phyloP scores from a whole-genome alignment of 2,888 invertebrate species.

The Nymphalis urticae region DNA sequence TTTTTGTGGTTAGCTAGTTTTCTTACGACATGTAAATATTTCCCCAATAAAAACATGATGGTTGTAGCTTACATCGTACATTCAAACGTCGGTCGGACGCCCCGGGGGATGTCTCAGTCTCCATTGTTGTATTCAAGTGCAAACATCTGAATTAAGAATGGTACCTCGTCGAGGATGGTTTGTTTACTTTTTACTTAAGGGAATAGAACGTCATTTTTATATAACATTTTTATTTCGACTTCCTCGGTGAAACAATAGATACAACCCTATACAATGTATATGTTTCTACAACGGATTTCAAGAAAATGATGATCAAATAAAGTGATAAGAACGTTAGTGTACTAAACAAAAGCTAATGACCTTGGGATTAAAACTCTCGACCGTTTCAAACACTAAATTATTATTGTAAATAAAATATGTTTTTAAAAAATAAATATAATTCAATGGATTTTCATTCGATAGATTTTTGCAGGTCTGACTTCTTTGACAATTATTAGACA shows the following conservation, averaged over 20 bases:
- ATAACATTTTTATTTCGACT: not conserved
- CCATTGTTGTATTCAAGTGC: constrained; percentile 17
- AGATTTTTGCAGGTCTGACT: too few relatives aligned
- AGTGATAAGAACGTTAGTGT: too few relatives aligned
- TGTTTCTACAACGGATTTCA: too few relatives aligned
- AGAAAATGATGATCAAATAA: too few relatives aligned
- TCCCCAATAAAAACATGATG: constrained; percentile 1
- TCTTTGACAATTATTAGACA: too few relatives aligned
- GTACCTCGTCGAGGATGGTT: constrained; percentile 4
- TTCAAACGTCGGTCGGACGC: constrained; percentile 4
- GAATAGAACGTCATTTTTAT: constrained; percentile 1
- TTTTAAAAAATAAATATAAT: too few relatives aligned
- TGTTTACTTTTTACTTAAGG: constrained; percentile 12
- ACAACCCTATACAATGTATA: too few relatives aligned
- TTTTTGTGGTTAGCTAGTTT: not conserved
- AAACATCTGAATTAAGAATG: constrained; percentile 19
- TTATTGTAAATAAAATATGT: too few relatives aligned
- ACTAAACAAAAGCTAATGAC: too few relatives aligned
- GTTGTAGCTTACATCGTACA: not conserved
- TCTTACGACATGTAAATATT: constrained; percentile 3
- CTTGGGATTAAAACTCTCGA: too few relatives aligned
- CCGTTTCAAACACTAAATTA: too few relatives aligned
- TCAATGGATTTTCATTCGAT: too few relatives aligned
- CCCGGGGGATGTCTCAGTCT: constrained; percentile 7
- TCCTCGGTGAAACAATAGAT: not conserved